Base-by-base conservation (phyloP, 2,113 vertebrate genomes). In the Fukomys damarensis region DNA sequence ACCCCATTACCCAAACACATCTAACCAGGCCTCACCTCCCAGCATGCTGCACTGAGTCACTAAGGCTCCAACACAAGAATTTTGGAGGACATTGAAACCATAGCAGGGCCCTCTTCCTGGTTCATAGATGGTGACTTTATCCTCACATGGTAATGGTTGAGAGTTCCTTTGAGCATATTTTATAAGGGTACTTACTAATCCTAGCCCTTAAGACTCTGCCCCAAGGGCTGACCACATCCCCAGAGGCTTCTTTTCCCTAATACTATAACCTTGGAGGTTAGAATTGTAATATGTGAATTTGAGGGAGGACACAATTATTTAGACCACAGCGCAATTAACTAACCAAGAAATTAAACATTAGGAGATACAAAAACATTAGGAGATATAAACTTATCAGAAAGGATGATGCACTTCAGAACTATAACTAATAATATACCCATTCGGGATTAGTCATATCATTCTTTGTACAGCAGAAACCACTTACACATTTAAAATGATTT, bases 281-380 rank as follows among this genome's bases (percentile, higher is more conserved):
- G 54, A 9, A 41, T 80, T 68, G 70, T 52, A 63, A 16, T 7
- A 3, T 54, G 28, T 35, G 52, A 91, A 26, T 74, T 54, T 91
- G 38, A 5, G 20, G 12, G 38, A 16, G 16, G 10, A 32, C 22
- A 81, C 1, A 82, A 2, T 65, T 72, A 76, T 82, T 82, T 46
- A 58, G 22, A 83, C 52, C 2, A 32, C n/a, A 38, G 2, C 22
- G 79, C 9, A 89, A n/a, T 66, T 93, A 22, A 86, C 79, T 77
- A 65, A 86, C 65, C 58, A 80, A 52, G 38, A 6, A 91, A 56
- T 86, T 93, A 80, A 82, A 83, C 88, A 93, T 46, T 61, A 93
- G 52, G 14, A 72, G 9, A 77, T 59, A 12, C 46, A 49, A 49
- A 49, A n/a, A n/a, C n/a, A n/a, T n/a, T n/a, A n/a, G n/a, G n/a